Evolutionary conservation across 2,888 invertebrate genomes (phyloP).

Genomic region (Omphaloscelis lunosa): DNA sequence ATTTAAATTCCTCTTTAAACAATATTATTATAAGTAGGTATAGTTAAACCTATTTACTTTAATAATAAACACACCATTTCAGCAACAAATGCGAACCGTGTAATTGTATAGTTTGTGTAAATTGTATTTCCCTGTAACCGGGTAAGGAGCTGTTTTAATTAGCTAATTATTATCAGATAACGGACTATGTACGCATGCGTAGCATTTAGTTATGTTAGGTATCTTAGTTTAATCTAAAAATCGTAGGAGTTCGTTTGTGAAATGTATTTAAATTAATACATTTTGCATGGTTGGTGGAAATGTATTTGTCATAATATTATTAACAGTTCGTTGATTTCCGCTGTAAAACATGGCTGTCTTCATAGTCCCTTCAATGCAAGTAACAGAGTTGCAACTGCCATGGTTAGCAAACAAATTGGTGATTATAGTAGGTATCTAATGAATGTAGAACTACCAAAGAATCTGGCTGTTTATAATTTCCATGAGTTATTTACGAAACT

Average conservation of each 20-base stretch:
- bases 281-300: neutral
- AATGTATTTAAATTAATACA: conserved; percentile 1
- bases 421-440: neutral
- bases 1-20: neutral
- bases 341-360: neutral
- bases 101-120: conserved; percentile 50
- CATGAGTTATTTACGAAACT: neutral
- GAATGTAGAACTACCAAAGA: neutral
- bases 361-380: neutral
- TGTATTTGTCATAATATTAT: neutral
- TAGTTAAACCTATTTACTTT: conserved; percentile 19
- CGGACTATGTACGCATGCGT: conserved; percentile 21
- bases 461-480: neutral
- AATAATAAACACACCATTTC: conserved; percentile 27
- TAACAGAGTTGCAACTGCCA: neutral
- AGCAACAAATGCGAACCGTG: conserved; percentile 22
- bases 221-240: conserved; percentile 36
- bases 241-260: neutral
- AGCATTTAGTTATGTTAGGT: conserved; percentile 24
- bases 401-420: neutral
- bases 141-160: conserved; percentile 51
- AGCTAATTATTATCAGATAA: conserved; percentile 55
- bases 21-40: conserved; percentile 11
- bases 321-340: conserved; percentile 10
- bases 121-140: conserved; percentile 46